A percentile compares a stretch with the other conserved stretches of the same genome.
Conservation (phyloP, 1,140 invertebrate genomes). For the Adelges cooleyi region DNA sequence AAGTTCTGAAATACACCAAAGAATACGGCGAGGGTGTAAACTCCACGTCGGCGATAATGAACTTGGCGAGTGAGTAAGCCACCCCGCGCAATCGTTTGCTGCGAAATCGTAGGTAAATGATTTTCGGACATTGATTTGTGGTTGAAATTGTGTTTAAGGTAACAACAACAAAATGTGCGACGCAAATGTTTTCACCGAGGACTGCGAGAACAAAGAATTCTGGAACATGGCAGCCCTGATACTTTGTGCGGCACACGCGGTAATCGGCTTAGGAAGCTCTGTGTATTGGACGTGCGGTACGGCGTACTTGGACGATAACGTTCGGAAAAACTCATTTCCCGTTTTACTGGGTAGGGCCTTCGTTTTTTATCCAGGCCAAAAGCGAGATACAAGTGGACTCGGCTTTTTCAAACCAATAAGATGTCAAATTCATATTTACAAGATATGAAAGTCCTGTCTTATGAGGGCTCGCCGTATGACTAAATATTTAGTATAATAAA, state of each 20-base stretch:
- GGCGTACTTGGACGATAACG: conserved; percentile 37
- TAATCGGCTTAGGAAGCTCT: conserved; percentile 34
- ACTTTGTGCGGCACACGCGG: conserved; percentile 30
- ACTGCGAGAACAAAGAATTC: neutral
- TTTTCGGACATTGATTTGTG: no score
- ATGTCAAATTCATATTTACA: no score
- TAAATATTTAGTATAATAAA: no score
- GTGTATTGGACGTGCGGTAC: conserved; percentile 36
- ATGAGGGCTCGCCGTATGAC: no score
- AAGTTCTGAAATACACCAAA: conserved; percentile 50
- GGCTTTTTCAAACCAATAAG: no score
- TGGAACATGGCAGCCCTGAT: conserved; percentile 27
- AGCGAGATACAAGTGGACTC: no score
- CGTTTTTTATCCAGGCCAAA: neutral
- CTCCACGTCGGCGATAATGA: neutral
- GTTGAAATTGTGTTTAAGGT: neutral
- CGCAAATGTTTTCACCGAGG: neutral
- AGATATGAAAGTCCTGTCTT: no score
- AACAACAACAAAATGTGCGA: conserved; percentile 4
- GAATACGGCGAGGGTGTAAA: conserved; percentile 42
- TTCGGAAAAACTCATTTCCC: conserved; percentile 33
- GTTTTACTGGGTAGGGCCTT: conserved; percentile 35
- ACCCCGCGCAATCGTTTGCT: no score
- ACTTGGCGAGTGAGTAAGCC: neutral
- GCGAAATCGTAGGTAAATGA: no score